Evolutionary conservation across 2,797 vertebrate genomes (phyloP).

Genomic region (Enteromius fasciolatus): DNA sequence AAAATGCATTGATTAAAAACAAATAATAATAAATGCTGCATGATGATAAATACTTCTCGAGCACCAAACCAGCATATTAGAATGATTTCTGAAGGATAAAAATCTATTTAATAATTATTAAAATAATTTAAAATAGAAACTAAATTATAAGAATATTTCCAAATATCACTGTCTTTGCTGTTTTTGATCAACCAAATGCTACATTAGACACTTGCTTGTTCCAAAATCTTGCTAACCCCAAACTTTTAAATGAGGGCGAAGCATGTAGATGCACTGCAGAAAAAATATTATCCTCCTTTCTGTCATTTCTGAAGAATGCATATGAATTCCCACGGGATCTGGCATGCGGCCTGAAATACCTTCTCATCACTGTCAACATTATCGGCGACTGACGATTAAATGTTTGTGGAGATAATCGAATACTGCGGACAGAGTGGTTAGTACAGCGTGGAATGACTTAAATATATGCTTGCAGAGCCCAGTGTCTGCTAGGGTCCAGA

Average conservation of each 20-base stretch:
- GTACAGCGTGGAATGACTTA: conserved; percentile 11
- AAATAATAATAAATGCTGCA: neutral
- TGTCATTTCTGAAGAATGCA: conserved; percentile 35
- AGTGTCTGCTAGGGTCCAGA: conserved; percentile 25
- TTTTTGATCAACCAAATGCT: neutral
- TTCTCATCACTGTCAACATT: conserved; percentile 25
- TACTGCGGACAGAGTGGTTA: conserved; percentile 30
- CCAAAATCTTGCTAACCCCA: neutral
- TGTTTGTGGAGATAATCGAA: conserved; percentile 9
- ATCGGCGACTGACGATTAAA: conserved; percentile 3
- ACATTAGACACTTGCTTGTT: neutral
- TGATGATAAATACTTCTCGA: neutral
- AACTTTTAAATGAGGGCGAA: neutral
- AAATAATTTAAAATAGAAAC: neutral
- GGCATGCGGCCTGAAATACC: conserved; percentile 16
- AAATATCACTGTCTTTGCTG: neutral
- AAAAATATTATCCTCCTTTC: neutral
- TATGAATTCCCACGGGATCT: conserved; percentile 18
- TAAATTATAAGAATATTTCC: neutral
- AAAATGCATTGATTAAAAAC: neutral
- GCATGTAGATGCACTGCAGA: neutral
- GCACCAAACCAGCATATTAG: neutral
- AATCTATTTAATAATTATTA: neutral
- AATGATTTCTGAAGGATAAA: neutral
- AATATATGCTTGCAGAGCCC: conserved; percentile 37